Percentiles rank a stretch among this genome's conserved stretches.
phyloP scores from a whole-genome alignment of 2,888 invertebrate genomes.

The Cephus runcator region DNA sequence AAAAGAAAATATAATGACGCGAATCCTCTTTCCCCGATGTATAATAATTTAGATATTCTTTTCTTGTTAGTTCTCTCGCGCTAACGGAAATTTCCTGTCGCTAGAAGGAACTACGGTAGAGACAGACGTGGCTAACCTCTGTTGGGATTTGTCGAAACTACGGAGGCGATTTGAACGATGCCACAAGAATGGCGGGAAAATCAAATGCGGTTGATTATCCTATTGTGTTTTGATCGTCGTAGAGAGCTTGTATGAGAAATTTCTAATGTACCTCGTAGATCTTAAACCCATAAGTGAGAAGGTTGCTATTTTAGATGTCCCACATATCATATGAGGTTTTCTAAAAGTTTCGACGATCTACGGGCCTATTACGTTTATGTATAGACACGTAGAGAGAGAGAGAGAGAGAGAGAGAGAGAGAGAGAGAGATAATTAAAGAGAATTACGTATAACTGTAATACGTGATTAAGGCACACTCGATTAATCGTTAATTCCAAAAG shows the following conservation, averaged over 20 bases:
- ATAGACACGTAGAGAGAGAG: not conserved
- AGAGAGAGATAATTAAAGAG: not conserved
- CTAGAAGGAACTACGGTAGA: not conserved
- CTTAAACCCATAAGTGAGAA: not conserved
- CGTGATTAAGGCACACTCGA: not conserved
- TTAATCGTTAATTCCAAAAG: not conserved
- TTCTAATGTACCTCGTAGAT: not conserved
- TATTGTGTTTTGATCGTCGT: not conserved
- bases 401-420: too few relatives aligned
- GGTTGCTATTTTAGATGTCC: not conserved
- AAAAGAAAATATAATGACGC: not conserved
- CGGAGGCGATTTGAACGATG: not conserved
- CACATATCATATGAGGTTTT: not conserved
- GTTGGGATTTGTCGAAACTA: not conserved
- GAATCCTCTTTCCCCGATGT: not conserved
- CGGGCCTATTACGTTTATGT: not conserved
- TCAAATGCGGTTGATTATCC: not conserved
- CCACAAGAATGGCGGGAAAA: not conserved
- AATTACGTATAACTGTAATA: not conserved
- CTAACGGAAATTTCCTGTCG: too few relatives aligned
- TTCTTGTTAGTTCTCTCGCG: not conserved
- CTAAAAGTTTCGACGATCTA: not conserved
- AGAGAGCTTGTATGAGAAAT: not conserved
- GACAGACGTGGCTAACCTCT: not conserved
- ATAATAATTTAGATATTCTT: not conserved